Percentiles rank a stretch among this genome's conserved stretches.
phyloP scores from a whole-genome alignment of 1,140 invertebrate genomes.

The Medauroidea extradentata region DNA sequence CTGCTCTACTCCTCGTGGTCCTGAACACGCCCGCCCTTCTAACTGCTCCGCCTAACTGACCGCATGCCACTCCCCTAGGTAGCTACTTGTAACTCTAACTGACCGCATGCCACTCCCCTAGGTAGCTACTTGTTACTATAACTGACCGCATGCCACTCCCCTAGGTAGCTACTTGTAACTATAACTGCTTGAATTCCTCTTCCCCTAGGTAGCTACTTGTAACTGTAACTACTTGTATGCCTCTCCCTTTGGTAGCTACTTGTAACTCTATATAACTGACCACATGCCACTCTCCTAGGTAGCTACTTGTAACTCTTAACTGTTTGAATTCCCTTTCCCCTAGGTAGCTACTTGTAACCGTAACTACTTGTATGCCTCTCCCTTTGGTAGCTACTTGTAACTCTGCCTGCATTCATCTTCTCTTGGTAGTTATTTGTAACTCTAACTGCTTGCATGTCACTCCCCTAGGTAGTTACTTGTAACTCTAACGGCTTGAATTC shows the following conservation, averaged over 20 bases:
- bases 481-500: slow-evolving; percentile 6
- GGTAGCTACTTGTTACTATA: slow-evolving; percentile 1
- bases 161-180: too few relatives aligned
- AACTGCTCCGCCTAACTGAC: slow-evolving; percentile 19
- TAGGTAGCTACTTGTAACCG: not conserved
- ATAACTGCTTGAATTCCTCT: slow-evolving; percentile 7
- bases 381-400: too few relatives aligned
- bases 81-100: slow-evolving; percentile 7
- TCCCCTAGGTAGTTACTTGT: too few relatives aligned
- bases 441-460: slow-evolving; percentile 9
- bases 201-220: too few relatives aligned
- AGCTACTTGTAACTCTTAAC: slow-evolving; percentile 7
- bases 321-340: not conserved
- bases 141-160: slow-evolving; percentile 3
- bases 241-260: too few relatives aligned
- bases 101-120: not conserved
- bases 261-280: slow-evolving; percentile 20
- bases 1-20: not conserved
- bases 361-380: slow-evolving; percentile 5
- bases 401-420: slow-evolving; percentile 1
- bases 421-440: too few relatives aligned
- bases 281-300: not conserved
- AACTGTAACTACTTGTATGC: too few relatives aligned
- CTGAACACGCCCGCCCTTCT: not conserved
- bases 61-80: not conserved